Percentiles rank a stretch among this genome's conserved stretches.
These are phyloP conservation scores for Heterodera carotae DNA, from an alignment of 1,140 invertebrate species.

Conservation along the genomic window DNA sequence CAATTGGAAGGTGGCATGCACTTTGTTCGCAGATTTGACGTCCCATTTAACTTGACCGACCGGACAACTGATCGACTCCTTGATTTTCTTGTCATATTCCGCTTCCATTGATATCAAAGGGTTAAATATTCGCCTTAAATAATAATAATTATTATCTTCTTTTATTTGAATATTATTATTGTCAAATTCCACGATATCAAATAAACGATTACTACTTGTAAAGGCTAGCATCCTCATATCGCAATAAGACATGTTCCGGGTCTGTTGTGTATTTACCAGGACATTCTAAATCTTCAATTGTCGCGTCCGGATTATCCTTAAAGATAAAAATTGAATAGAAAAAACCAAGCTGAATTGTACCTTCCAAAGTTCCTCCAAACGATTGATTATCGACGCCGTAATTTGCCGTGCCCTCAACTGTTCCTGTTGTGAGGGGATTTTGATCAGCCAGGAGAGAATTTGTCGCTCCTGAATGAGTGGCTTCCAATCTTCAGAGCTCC, in stretches of 20 bases:
- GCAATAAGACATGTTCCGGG: slow-evolving; percentile 81
- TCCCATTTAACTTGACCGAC: slow-evolving; percentile 98
- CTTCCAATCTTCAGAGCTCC: slow-evolving; percentile 91
- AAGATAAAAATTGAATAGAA: slow-evolving; percentile 37
- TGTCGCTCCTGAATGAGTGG: slow-evolving; percentile 90
- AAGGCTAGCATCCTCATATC: slow-evolving; percentile 96
- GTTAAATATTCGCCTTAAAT: slow-evolving; percentile 95
- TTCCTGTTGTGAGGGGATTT: slow-evolving; percentile 90
- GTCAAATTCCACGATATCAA: no score
- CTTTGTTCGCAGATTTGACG: slow-evolving; percentile 84
- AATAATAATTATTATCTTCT: no score
- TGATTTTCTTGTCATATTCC: slow-evolving; percentile 95
- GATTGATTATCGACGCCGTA: slow-evolving; percentile 92
- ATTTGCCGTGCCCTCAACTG: slow-evolving; percentile 91
- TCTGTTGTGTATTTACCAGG: slow-evolving; percentile 72
- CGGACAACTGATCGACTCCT: slow-evolving; percentile 97
- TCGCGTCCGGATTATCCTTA: slow-evolving; percentile 75
- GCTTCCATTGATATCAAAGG: slow-evolving; percentile 95
- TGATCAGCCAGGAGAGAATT: slow-evolving; percentile 93
- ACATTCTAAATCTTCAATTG: slow-evolving; percentile 94
- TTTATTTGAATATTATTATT: no score
- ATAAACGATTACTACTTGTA: slow-evolving; percentile 36
- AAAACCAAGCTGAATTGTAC: slow-evolving; percentile 47
- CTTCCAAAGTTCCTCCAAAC: slow-evolving; percentile 97
- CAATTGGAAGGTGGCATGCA: slow-evolving; percentile 93